Evolutionary conservation across 2,888 invertebrate genomes (phyloP), one percentile per base, ranked within the genome.

Genomic region (Toxonevra muliebris): DNA sequence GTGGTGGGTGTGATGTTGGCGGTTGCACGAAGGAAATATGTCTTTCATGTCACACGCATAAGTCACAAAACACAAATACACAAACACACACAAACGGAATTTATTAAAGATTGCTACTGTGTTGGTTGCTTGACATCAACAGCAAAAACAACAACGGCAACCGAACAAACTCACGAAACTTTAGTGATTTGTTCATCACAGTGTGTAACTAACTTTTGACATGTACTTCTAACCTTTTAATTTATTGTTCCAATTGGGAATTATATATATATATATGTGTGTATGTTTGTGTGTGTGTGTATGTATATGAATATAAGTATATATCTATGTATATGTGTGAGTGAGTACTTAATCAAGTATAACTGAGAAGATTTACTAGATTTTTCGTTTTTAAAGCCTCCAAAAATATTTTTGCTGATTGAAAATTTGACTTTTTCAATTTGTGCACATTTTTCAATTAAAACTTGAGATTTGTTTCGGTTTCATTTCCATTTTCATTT

Each of bases 121-220:
- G 30, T 30, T 30, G 30, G 2, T 30, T 30, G 30, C 30, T 30
- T 30, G 2, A 30, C 41, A 40, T 5, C 2, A n/a, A 57, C 5
- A 13, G 40, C 57, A 57, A 55, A 1, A 30, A 30, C 2, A 69
- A 59, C 68, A 68, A 58, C 62, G 52, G 17, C 30, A n/a, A 60
- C 43, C 42, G 15, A 42, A 17, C 30, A 52, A 43, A 30, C 57
- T 53, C 13, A 48, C 15, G 30, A 7, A 30, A 59, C 59, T 59
- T 58, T 40, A 58, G 65, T 61, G 54, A 61, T 66, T 66, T 66
- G 60, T 55, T 55, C 61, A 66, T 66, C 66, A 66, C 60, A 48
- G 66, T 54, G 52, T 30, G 30, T 60, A 52, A 53, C 60, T 53
- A 65, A 65, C 65, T 65, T 65, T 65, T 52, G 65, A 53, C 54